phyloP scores from a whole-genome alignment of 1,140 invertebrate species.

The Leptonema lineaticorne region DNA sequence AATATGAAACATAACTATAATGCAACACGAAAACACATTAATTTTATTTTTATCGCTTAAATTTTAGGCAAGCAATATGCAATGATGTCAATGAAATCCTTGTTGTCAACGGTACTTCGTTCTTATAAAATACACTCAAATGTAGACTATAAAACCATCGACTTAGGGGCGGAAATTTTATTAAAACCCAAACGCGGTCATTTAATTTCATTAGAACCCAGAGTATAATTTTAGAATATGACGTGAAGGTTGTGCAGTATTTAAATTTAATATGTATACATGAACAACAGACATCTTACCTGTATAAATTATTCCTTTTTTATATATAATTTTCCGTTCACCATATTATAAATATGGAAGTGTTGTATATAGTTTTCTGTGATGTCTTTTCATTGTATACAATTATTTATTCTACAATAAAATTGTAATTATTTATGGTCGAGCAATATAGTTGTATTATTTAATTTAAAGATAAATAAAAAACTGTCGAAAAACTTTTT shows the following conservation, averaged over 20 bases:
- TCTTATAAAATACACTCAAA: slow-evolving; percentile 43
- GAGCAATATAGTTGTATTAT: too few relatives aligned
- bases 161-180: slow-evolving; percentile 10
- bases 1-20: not conserved
- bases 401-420: too few relatives aligned
- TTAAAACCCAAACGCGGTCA: slow-evolving; percentile 5
- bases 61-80: slow-evolving; percentile 52
- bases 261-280: too few relatives aligned
- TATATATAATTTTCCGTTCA: not conserved
- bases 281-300: too few relatives aligned
- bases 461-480: too few relatives aligned
- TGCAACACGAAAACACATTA: not conserved
- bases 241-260: slow-evolving; percentile 63
- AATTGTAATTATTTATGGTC: too few relatives aligned
- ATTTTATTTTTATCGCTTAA: not conserved
- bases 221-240: slow-evolving; percentile 4
- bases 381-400: not conserved
- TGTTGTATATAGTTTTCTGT: too few relatives aligned
- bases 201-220: slow-evolving; percentile 16
- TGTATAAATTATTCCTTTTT: slow-evolving; percentile 44
- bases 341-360: too few relatives aligned
- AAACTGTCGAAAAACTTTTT: too few relatives aligned
- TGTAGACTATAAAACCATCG: slow-evolving; percentile 16
- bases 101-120: slow-evolving; percentile 46
- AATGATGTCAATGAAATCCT: slow-evolving; percentile 51